Percentiles rank a stretch among this genome's conserved stretches.
Conservation (phyloP, 2,797 vertebrate species). For the Fistularia commersonii region DNA sequence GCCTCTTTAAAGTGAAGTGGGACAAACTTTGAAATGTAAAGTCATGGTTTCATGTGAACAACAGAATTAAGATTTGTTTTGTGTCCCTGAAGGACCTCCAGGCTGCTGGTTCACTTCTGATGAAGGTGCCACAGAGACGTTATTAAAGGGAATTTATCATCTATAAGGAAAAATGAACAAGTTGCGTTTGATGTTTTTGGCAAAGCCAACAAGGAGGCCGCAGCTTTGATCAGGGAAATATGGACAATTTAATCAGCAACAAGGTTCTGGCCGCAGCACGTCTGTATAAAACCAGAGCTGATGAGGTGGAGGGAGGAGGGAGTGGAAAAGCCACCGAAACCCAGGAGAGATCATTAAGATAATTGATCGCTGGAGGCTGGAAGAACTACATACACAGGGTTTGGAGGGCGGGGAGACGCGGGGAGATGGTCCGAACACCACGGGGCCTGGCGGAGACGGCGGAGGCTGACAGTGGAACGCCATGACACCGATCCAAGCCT, state of each 20-base stretch:
- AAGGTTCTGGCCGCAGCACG: constrained; percentile 50
- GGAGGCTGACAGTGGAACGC: too few relatives aligned
- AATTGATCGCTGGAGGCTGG: constrained; percentile 51
- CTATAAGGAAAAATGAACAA: constrained; percentile 41
- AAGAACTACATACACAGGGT: constrained; percentile 27
- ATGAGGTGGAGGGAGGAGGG: constrained; percentile 43
- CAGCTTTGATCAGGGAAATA: constrained; percentile 69
- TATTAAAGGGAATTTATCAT: constrained; percentile 47
- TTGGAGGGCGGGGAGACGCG: constrained; percentile 11
- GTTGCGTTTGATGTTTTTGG: constrained; percentile 64
- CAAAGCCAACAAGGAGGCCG: constrained; percentile 48
- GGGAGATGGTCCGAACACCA: too few relatives aligned
- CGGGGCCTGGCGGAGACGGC: too few relatives aligned
- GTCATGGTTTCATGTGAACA: too few relatives aligned
- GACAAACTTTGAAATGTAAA: too few relatives aligned
- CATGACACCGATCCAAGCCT: too few relatives aligned
- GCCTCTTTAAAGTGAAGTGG: too few relatives aligned
- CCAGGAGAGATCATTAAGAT: constrained; percentile 57
- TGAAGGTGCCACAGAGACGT: constrained; percentile 38
- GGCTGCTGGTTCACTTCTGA: constrained; percentile 27
- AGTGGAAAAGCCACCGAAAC: constrained; percentile 25
- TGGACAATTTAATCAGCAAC: constrained; percentile 63
- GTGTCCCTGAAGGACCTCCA: constrained; percentile 13
- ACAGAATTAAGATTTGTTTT: too few relatives aligned
- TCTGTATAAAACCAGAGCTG: constrained; percentile 45